phyloP scores from a whole-genome alignment of 2,888 invertebrate species.

The Hydrotaea diabolus region DNA sequence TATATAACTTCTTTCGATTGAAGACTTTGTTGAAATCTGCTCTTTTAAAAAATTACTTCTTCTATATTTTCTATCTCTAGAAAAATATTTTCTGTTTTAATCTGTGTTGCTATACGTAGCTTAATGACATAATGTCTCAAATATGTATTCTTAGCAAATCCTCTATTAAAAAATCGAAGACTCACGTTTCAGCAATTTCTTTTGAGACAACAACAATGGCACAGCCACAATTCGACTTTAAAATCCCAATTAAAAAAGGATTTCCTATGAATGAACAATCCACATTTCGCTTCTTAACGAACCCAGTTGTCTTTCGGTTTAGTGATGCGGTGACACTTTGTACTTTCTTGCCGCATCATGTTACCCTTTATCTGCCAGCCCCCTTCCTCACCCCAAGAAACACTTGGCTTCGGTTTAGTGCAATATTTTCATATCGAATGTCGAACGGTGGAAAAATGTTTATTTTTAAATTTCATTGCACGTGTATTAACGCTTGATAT shows the following conservation, averaged over 20 bases:
- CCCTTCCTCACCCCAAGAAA: neutral
- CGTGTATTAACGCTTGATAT: conserved; percentile 53
- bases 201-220: neutral
- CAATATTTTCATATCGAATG: neutral
- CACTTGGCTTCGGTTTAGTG: neutral
- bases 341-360: neutral
- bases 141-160: neutral
- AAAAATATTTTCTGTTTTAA: no score
- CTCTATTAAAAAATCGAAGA: neutral
- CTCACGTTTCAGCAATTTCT: neutral
- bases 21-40: no score
- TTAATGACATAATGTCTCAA: no score
- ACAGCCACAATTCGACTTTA: neutral
- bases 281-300: neutral
- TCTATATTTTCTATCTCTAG: no score
- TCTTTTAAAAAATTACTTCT: no score
- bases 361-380: neutral
- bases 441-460: neutral
- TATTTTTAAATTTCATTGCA: conserved; percentile 49
- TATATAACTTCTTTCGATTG: no score
- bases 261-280: neutral
- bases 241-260: conserved; percentile 25
- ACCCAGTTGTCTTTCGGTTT: neutral
- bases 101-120: no score
- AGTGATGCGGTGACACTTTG: neutral